Evolutionary conservation across 2,113 vertebrate genomes (phyloP).

Genomic region (Rhinopithecus roxellana): DNA sequence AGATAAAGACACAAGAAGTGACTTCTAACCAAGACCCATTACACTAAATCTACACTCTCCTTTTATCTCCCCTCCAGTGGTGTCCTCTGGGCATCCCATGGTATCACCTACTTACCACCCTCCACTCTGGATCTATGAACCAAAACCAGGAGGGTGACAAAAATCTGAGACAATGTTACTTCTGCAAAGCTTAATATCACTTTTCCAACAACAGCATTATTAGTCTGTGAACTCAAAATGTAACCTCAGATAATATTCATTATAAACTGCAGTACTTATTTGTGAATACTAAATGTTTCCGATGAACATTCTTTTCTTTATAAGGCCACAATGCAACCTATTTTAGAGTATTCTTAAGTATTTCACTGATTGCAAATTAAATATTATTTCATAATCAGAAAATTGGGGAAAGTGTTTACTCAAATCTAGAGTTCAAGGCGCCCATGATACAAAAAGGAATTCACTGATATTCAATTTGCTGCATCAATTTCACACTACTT

Average conservation of each 20-base stretch:
- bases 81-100: not conserved
- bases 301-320: not conserved
- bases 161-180: not conserved
- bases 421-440: not conserved
- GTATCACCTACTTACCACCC: not conserved
- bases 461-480: not conserved
- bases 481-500: not conserved
- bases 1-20: not conserved
- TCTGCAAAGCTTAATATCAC: not conserved
- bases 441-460: not conserved
- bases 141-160: not conserved
- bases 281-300: not conserved
- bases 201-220: not conserved
- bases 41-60: not conserved
- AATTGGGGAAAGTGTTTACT: not conserved
- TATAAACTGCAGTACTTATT: not conserved
- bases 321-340: not conserved
- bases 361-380: constrained; percentile 25
- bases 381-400: not conserved
- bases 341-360: not conserved
- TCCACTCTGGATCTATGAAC: not conserved
- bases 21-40: not conserved
- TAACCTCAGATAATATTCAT: not conserved
- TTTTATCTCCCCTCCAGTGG: not conserved
- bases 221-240: not conserved